A percentile compares a stretch with the other conserved stretches of the same genome.
phyloP scores from a whole-genome alignment of 1,140 invertebrate species.

The Stratiolaelaps scimitus region DNA sequence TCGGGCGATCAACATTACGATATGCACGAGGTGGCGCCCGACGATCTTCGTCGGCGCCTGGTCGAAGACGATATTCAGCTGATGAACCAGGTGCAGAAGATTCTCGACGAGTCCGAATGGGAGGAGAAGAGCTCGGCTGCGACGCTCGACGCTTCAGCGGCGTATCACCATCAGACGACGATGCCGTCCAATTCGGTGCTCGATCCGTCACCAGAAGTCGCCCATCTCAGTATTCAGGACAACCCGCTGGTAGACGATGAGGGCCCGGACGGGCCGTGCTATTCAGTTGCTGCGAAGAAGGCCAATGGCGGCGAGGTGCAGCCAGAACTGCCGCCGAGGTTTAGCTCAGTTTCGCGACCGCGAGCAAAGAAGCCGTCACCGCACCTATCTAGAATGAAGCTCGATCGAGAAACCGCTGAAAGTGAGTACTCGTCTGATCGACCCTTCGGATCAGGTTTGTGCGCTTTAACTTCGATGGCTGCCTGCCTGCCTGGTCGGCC shows the following conservation, averaged over 20 bases:
- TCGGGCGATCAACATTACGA: conserved; percentile 14
- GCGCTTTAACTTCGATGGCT: no score
- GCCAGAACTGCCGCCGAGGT: conserved; percentile 19
- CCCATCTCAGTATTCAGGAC: conserved; percentile 16
- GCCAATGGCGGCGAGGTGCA: conserved; percentile 17
- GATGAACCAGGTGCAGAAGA: conserved; percentile 26
- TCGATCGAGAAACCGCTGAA: conserved; percentile 22
- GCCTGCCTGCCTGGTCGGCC: no score
- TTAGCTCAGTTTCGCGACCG: conserved; percentile 20
- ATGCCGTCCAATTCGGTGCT: conserved; percentile 27
- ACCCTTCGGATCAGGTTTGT: background rate
- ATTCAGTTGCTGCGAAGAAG: conserved; percentile 19
- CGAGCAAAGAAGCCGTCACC: conserved; percentile 6
- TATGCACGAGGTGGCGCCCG: conserved; percentile 21
- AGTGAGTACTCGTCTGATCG: background rate
- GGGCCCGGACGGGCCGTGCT: conserved; percentile 18
- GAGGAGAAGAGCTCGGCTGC: conserved; percentile 22
- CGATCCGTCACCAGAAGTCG: conserved; percentile 15
- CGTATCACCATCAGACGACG: conserved; percentile 28
- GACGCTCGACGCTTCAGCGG: conserved; percentile 14
- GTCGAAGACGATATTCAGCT: conserved; percentile 25
- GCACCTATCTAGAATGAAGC: conserved; percentile 19
- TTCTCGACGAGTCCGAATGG: conserved; percentile 25
- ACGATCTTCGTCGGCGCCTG: conserved; percentile 21
- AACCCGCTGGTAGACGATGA: conserved; percentile 16